A percentile compares a stretch with the other conserved stretches of the same genome.
These are phyloP conservation scores for Rotaria macrura DNA, from an alignment of 2,888 invertebrate genomes.

Conservation along the genomic window DNA sequence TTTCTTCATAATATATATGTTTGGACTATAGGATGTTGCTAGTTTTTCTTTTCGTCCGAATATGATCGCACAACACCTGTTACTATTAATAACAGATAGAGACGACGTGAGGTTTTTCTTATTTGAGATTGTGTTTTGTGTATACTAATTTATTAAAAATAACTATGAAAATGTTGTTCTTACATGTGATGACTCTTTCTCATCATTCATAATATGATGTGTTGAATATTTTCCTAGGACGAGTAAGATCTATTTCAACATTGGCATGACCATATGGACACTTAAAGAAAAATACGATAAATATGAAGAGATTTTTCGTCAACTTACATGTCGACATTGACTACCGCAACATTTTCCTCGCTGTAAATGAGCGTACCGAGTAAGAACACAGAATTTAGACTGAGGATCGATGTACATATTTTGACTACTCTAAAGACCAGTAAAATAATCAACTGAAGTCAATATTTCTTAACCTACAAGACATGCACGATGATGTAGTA, in stretches of 20 bases:
- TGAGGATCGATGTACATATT: constrained; percentile 37
- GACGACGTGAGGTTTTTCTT: no score
- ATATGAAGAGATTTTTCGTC: background rate
- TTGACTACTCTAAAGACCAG: constrained; percentile 35
- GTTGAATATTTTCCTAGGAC: background rate
- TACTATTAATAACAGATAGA: no score
- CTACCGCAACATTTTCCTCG: constrained; percentile 40
- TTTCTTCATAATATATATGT: no score
- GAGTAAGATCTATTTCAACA: constrained; percentile 35
- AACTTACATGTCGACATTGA: constrained; percentile 40
- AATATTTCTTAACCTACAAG: background rate
- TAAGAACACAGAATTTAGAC: constrained; percentile 39
- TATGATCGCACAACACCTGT: no score
- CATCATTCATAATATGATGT: background rate
- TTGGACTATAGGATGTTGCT: no score
- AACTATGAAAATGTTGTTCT: background rate
- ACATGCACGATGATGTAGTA: background rate
- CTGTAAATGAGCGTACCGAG: constrained; percentile 38
- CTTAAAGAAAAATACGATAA: constrained; percentile 33
- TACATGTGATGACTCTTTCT: background rate
- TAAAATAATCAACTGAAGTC: background rate
- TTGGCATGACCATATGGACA: constrained; percentile 39
- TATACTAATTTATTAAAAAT: no score
- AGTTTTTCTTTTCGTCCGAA: no score
- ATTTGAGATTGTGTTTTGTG: no score